A percentile compares a stretch with the other conserved stretches of the same genome.
Conservation (phyloP, 1,140 invertebrate genomes). For the Diabrotica virgifera region DNA sequence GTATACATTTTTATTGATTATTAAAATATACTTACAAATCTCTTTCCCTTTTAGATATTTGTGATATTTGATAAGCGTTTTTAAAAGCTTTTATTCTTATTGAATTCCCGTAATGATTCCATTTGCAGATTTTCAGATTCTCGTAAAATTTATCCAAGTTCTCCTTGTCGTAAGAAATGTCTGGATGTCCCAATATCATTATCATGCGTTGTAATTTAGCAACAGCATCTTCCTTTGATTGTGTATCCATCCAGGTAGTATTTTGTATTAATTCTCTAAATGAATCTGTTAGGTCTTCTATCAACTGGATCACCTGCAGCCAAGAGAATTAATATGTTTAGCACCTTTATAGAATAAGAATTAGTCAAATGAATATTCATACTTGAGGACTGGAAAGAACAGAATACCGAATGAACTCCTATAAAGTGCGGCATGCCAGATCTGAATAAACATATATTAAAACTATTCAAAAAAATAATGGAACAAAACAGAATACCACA, state of each 20-base stretch:
- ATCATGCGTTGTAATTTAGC: constrained; percentile 39
- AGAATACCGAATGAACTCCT: too few relatives aligned
- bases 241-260: constrained; percentile 76
- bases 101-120: constrained; percentile 42
- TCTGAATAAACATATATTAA: too few relatives aligned
- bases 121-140: constrained; percentile 35
- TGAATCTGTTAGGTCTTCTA: constrained; percentile 67
- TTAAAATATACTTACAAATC: constrained; percentile 30
- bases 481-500: too few relatives aligned
- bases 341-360: too few relatives aligned
- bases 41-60: constrained; percentile 30
- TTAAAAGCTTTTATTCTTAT: constrained; percentile 38
- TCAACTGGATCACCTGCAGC: constrained; percentile 68
- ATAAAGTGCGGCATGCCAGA: too few relatives aligned
- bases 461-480: too few relatives aligned
- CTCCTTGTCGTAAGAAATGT: constrained; percentile 29
- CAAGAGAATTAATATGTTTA: background rate
- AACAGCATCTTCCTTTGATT: constrained; percentile 30
- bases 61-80: constrained; percentile 33
- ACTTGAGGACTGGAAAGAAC: too few relatives aligned
- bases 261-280: constrained; percentile 68
- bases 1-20: too few relatives aligned
- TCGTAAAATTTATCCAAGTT: constrained; percentile 39
- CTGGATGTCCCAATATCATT: constrained; percentile 38
- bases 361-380: too few relatives aligned